A percentile compares a stretch with the other conserved stretches of the same genome.
phyloP scores from a whole-genome alignment of 2,797 vertebrate species.

The Tympanoctomys barrerae region DNA sequence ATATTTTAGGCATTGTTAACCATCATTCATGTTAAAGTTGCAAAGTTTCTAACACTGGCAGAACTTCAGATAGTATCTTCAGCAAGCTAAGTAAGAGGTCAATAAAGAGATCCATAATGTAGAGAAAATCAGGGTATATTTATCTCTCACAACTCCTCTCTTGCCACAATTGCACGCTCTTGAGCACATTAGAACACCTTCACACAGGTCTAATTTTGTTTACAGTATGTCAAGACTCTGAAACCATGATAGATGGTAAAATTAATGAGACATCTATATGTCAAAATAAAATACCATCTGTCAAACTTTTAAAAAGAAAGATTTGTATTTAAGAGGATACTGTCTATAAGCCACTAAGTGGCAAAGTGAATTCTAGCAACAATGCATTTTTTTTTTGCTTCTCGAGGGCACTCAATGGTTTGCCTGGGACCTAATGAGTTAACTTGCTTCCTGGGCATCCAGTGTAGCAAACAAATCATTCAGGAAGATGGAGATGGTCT shows the following conservation, averaged over 20 bases:
- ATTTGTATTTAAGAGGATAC: neutral
- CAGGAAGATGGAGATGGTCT: neutral
- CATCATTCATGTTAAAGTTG: neutral
- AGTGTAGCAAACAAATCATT: neutral
- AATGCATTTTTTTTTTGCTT: neutral
- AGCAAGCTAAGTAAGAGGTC: neutral
- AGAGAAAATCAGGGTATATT: neutral
- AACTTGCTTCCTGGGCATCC: neutral
- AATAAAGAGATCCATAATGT: neutral
- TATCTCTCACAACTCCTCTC: neutral
- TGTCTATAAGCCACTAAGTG: neutral
- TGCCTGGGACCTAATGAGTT: neutral
- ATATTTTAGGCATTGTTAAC: neutral
- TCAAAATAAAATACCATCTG: slow-evolving; percentile 29
- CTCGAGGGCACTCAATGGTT: neutral
- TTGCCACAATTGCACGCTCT: neutral
- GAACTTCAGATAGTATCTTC: neutral
- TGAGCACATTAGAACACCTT: neutral
- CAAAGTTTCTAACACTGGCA: neutral
- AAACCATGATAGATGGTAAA: slow-evolving; percentile 11
- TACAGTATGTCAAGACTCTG: neutral
- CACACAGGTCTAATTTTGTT: neutral
- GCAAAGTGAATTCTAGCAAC: slow-evolving; percentile 18
- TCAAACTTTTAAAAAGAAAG: slow-evolving; percentile 23
- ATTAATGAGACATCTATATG: neutral